These are phyloP conservation scores for Leptopilina drosophilae DNA, from an alignment of 2,888 invertebrate genomes.

Conservation along the genomic window DNA sequence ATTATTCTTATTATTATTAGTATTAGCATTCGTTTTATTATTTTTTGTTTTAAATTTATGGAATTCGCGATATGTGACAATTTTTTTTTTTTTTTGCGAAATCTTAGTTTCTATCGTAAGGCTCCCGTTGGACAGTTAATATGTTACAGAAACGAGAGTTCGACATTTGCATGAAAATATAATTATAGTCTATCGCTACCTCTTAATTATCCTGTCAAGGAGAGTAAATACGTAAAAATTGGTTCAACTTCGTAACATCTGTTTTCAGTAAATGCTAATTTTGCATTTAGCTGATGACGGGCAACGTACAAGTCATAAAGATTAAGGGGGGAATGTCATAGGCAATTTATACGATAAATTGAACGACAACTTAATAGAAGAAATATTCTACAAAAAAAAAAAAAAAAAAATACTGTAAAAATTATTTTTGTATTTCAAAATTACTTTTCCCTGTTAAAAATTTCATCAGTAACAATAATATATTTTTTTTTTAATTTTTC, in stretches of 20 bases:
- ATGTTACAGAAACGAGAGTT: constrained; percentile 25
- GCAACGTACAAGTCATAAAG: constrained; percentile 2
- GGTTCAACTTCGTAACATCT: constrained; percentile 23
- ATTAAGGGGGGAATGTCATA: constrained; percentile 12
- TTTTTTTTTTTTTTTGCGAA: neutral
- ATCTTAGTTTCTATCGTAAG: neutral
- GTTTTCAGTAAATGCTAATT: constrained; percentile 33
- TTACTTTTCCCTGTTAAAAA: no score
- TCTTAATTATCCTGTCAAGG: constrained; percentile 24
- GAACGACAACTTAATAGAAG: constrained; percentile 25
- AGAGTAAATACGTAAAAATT: constrained; percentile 21
- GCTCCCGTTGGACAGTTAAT: neutral
- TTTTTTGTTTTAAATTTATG: no score
- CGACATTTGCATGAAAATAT: constrained; percentile 35
- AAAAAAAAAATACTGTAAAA: neutral
- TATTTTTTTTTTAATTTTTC: no score
- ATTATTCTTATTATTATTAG: no score
- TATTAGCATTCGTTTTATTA: no score
- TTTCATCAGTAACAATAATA: no score
- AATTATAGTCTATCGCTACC: constrained; percentile 26
- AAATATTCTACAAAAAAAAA: neutral
- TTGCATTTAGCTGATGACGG: constrained; percentile 4
- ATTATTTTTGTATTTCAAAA: no score
- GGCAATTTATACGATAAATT: constrained; percentile 24
- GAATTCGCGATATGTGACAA: no score